Base-by-base conservation (phyloP, 2,113 vertebrate species). In the Plectropomus leopardus region DNA sequence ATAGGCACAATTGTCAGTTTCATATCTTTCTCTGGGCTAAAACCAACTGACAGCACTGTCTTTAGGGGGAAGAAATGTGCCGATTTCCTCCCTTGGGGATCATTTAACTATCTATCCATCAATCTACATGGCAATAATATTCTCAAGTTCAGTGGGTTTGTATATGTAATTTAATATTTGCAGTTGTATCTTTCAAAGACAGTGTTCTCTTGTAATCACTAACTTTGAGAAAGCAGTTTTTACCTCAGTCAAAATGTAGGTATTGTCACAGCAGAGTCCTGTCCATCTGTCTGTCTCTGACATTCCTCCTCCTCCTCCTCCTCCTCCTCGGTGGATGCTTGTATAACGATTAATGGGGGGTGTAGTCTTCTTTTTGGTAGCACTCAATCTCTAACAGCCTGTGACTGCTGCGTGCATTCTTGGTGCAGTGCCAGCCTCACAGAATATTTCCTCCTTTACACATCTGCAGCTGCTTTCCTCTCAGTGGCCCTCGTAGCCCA, bases 331-430 rank as follows among this genome's bases (percentile, higher is more conserved):
- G 66, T 86, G 82, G 68, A 82, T 89, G 84, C 91, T 93, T 90
- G 84, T 86, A 74, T 81, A 90, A 81, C 74, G 69, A 88, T 92
- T 82, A 86, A 84, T 48, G 57, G 68, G 80, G 74, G 86, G 77
- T 4, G 86, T 87, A 63, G 88, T 47, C 82, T 79, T 21, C 65
- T 65, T 58, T 82, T 85, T 90, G 84, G 87, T 89, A 75, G 74
- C 76, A 42, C 82, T 86, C 86, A 82, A 72, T 86, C 79, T 88
- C 77, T 76, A 81, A 90, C 86, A 17, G 85, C 73, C 88, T 84
- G 85, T 86, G 90, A 89, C 89, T 89, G 85, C 88, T 88, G 78
- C 86, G 77, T 90, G 90, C 92, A 91, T 94, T 94, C 89, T 90
- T 93, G 92, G 78, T 91, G 55, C 48, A 7, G 19, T 10, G 91